These are phyloP conservation scores for Watsonalla cultraria DNA, from an alignment of 2,888 invertebrate species.

Conservation along the genomic window DNA sequence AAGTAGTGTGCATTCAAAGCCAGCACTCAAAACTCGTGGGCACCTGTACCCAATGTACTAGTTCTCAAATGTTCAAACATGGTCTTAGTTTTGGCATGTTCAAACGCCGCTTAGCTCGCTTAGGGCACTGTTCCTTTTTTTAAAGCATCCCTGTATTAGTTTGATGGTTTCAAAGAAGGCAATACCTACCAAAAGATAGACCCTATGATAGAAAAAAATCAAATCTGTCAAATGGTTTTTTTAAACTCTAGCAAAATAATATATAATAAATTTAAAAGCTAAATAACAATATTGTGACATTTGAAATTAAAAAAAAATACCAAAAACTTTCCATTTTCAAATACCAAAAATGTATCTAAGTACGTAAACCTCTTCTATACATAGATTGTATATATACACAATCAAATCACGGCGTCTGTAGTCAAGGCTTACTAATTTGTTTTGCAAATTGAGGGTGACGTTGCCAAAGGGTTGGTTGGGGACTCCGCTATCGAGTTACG, in stretches of 20 bases:
- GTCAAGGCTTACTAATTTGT: constrained; percentile 67
- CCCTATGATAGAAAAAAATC: too few relatives aligned
- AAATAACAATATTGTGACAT: too few relatives aligned
- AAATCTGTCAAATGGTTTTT: too few relatives aligned
- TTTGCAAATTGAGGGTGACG: constrained; percentile 72
- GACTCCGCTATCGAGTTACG: constrained; percentile 2
- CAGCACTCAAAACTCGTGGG: neutral
- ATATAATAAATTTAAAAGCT: too few relatives aligned
- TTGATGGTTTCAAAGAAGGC: too few relatives aligned
- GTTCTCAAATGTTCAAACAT: neutral
- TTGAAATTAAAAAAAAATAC: too few relatives aligned
- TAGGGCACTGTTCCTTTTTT: neutral
- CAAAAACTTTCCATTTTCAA: too few relatives aligned
- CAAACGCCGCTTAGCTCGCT: neutral
- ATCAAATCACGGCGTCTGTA: constrained; percentile 27
- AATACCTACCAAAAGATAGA: too few relatives aligned
- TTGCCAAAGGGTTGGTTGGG: constrained; percentile 34
- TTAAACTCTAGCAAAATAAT: too few relatives aligned
- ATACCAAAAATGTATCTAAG: neutral
- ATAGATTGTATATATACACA: neutral
- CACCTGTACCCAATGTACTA: neutral
- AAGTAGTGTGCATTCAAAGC: too few relatives aligned
- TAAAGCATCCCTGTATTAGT: too few relatives aligned
- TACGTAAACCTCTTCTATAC: neutral
- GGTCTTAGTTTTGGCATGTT: neutral